Conservation (phyloP, 2,797 vertebrate species). For the Allobates femoralis region DNA sequence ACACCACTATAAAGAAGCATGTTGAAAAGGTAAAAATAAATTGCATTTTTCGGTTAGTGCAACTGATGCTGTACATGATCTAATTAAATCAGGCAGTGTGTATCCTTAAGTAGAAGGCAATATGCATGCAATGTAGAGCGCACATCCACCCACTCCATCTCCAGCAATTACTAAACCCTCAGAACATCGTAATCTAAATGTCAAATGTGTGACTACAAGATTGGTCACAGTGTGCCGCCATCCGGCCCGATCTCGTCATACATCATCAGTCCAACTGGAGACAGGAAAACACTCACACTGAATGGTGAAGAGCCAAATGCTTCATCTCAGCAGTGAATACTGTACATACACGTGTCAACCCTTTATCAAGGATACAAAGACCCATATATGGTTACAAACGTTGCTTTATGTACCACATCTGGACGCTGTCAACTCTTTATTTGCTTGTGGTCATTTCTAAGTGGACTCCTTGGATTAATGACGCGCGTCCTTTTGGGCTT, state of each 20-base stretch:
- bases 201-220: conserved; percentile 49
- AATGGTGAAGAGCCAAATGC: neutral
- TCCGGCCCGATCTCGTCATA: neutral
- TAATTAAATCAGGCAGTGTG: neutral
- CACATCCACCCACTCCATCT: conserved; percentile 36
- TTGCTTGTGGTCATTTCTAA: too few relatives aligned
- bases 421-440: too few relatives aligned
- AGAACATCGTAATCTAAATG: conserved; percentile 40
- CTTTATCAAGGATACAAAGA: too few relatives aligned
- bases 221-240: neutral
- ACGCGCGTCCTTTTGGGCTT: too few relatives aligned
- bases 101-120: conserved; percentile 25
- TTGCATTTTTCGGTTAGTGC: neutral
- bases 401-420: too few relatives aligned
- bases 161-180: conserved; percentile 35
- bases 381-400: too few relatives aligned
- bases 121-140: neutral
- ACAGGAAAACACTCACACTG: neutral
- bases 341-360: too few relatives aligned
- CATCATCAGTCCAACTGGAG: neutral
- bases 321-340: neutral
- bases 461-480: too few relatives aligned
- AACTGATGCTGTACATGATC: neutral
- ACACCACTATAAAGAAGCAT: conserved; percentile 81
- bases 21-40: neutral